phyloP scores from a whole-genome alignment of 1,140 invertebrate species.

The Drosophila teissieri region DNA sequence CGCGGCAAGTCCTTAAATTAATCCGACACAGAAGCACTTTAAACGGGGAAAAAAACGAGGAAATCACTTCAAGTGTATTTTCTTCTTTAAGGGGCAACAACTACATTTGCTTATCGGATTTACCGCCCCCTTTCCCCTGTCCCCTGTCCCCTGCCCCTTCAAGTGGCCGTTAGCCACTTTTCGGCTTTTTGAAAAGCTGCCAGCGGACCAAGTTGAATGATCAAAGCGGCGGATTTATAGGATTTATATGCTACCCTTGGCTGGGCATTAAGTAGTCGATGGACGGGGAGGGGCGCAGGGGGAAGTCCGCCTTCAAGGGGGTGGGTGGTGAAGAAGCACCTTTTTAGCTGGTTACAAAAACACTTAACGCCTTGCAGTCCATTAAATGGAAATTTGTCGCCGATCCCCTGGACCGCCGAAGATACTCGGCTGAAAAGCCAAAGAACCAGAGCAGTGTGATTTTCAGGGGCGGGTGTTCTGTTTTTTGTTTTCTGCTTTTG shows the following conservation, averaged over 20 bases:
- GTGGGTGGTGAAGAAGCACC: neutral
- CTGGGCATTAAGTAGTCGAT: conserved; percentile 54
- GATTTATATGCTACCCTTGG: conserved; percentile 76
- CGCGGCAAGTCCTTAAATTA: conserved; percentile 24
- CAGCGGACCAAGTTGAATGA: conserved; percentile 55
- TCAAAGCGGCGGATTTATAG: conserved; percentile 77
- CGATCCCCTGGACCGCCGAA: conserved; percentile 32
- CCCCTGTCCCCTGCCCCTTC: neutral
- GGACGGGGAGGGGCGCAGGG: too few species aligned
- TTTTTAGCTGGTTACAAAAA: conserved; percentile 71
- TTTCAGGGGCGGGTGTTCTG: neutral
- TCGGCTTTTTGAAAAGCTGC: conserved; percentile 55
- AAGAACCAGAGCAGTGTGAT: neutral
- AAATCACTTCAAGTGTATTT: conserved; percentile 49
- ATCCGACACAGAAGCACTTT: conserved; percentile 45
- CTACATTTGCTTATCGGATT: conserved; percentile 80
- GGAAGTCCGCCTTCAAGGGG: neutral
- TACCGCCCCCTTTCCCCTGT: conserved; percentile 4
- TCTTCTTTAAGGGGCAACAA: conserved; percentile 65
- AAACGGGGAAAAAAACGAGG: conserved; percentile 8
- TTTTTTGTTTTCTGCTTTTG: too few species aligned
- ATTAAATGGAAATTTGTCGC: conserved; percentile 77
- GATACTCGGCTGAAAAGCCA: conserved; percentile 4
- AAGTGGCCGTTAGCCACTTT: conserved; percentile 58
- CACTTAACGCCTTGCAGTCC: conserved; percentile 78